Evolutionary conservation across 2,113 vertebrate genomes (phyloP).

Genomic region (Pyrgilauda ruficollis): DNA sequence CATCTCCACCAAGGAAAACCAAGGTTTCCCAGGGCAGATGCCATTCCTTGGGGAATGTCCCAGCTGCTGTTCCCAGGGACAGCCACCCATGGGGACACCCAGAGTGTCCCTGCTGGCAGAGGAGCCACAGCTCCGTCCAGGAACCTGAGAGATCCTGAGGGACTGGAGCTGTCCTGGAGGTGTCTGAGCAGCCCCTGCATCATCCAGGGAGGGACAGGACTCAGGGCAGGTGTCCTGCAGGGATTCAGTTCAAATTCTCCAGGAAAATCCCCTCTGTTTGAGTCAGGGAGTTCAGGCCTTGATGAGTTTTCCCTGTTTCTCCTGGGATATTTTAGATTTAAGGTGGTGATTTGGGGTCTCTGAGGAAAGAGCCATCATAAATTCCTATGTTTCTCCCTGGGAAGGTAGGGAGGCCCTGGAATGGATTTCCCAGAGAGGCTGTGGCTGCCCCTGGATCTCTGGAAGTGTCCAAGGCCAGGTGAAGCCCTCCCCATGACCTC

Average conservation of each 20-base stretch:
- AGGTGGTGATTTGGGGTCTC: background rate
- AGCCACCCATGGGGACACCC: background rate
- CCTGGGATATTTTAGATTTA: background rate
- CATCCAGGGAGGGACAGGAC: background rate
- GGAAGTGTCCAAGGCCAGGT: background rate
- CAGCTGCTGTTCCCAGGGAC: background rate
- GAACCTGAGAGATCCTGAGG: background rate
- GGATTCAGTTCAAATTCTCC: background rate
- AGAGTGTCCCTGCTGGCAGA: background rate
- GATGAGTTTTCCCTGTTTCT: background rate
- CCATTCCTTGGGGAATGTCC: background rate
- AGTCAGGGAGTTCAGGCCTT: background rate
- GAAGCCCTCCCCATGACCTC: background rate
- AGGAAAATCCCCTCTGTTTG: background rate
- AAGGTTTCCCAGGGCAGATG: background rate
- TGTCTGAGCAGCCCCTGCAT: background rate
- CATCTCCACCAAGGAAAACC: background rate
- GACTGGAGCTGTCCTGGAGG: background rate
- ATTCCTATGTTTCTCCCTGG: background rate
- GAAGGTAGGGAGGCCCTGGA: background rate
- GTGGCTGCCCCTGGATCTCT: background rate
- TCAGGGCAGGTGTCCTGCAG: fast-evolving
- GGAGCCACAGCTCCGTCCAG: background rate
- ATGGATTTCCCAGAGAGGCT: background rate
- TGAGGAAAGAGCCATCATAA: background rate